These are phyloP conservation scores for Oxyruncus cristatus DNA, from an alignment of 2,113 vertebrate genomes.

Conservation along the genomic window DNA sequence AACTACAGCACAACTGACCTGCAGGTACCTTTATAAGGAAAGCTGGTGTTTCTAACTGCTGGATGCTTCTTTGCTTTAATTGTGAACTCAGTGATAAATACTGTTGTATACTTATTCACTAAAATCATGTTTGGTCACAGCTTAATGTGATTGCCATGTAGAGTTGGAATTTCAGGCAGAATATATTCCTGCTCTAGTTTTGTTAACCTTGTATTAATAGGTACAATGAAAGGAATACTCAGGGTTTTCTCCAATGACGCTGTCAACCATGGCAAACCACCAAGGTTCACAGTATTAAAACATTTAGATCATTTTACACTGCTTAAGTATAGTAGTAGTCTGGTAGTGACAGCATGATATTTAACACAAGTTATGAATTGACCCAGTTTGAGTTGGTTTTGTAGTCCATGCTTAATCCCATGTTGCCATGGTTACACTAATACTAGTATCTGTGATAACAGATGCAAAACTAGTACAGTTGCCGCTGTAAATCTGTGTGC, in stretches of 20 bases:
- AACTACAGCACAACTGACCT: conserved; percentile 1
- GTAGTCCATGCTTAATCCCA: background rate
- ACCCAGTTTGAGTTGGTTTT: background rate
- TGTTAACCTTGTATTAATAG: background rate
- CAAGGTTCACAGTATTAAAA: background rate
- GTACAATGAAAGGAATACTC: background rate
- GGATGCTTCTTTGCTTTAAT: background rate
- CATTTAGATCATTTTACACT: background rate
- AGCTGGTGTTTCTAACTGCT: background rate
- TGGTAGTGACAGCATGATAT: background rate
- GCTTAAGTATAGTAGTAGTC: background rate
- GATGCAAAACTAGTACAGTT: background rate
- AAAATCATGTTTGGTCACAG: background rate
- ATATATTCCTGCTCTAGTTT: background rate
- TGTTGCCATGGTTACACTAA: background rate
- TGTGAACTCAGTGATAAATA: background rate
- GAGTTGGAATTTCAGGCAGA: background rate
- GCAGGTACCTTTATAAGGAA: background rate
- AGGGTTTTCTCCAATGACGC: background rate
- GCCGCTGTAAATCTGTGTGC: background rate
- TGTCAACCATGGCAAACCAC: background rate
- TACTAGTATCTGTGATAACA: background rate
- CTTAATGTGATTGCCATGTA: background rate
- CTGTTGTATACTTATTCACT: background rate
- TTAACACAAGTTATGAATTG: background rate